Percentiles rank a stretch among this genome's conserved stretches.
phyloP scores from a whole-genome alignment of 2,888 invertebrate species.

The Scaptomyza cyrtandrae region DNA sequence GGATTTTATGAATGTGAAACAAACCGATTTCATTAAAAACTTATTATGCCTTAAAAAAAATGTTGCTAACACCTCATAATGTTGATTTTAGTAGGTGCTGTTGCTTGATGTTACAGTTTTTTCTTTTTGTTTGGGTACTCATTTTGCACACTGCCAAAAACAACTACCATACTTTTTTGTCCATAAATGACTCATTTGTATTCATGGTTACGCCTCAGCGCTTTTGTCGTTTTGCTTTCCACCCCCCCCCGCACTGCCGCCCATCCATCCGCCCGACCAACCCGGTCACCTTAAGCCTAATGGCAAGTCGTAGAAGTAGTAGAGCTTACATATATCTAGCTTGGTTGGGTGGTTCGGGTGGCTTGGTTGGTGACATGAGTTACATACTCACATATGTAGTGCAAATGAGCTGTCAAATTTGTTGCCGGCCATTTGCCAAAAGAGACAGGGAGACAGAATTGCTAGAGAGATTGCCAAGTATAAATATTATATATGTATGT shows the following conservation, averaged over 20 bases:
- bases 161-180: constrained; percentile 31
- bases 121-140: constrained; percentile 3
- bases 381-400: constrained; percentile 28
- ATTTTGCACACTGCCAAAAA: constrained; percentile 16
- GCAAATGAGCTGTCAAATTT: constrained; percentile 53
- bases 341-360: not conserved
- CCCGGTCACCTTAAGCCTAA: not conserved
- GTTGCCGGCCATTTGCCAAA: constrained; percentile 38
- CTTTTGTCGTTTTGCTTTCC: constrained; percentile 46
- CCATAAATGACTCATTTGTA: constrained; percentile 74
- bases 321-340: not conserved
- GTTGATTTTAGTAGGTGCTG: constrained; percentile 23
- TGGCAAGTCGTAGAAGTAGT: not conserved
- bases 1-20: not conserved
- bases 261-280: accelerated
- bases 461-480: not conserved
- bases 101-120: not conserved
- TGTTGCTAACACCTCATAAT: constrained; percentile 31
- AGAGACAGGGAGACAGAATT: constrained; percentile 1
- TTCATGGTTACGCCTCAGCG: constrained; percentile 65
- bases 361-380: not conserved
- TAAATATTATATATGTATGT: constrained; percentile 17
- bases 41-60: constrained; percentile 33
- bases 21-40: constrained; percentile 10
- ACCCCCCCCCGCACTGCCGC: accelerated